Base-by-base conservation (phyloP, 53 echinoderm and acorn worm species). In the Hippasteria phrygiana region DNA sequence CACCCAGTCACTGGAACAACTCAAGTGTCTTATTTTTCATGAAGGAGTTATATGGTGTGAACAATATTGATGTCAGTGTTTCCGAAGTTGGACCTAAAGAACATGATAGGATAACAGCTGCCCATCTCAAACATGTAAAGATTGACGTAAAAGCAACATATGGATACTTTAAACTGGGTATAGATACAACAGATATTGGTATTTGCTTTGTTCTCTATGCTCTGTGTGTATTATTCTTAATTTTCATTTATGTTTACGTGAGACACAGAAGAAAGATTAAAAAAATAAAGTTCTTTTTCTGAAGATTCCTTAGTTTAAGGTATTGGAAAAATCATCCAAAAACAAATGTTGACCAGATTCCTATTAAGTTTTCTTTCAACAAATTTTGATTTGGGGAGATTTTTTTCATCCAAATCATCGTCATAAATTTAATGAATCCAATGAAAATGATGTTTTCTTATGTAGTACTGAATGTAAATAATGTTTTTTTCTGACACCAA, bases 161-260 rank as follows among this genome's bases (percentile, higher is more conserved):
- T 43, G 94, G 94, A 14, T 91, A 91, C 43, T 89, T 91, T 72
- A 94, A 77, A 0, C 37, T 98, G 1, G 94, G 95, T 43, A 78
- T 99, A 24, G 94, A 92, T 62, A 55, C 88, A 17, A 73, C 90
- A 43, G 99, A 99, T 70, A 28, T 99, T 2, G 96, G 99, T 53
- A 89, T 99, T 88, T 99, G 99, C n/a, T 70, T 99, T 51, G 22
- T 93, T 0, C 78, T 99, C 17, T 94, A 99, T 71, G 24, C 83
- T 14, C 51, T 89, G 20, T 99, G 99, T 67, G 72, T 91, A 27
- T 66, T 65, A 26, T 43, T 99, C 38, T 88, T 96, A 2, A 17
- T 96, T 31, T 67, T 91, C 22, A 90, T 96, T 17, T 99, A 92
- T 85, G 65, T 99, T n/a, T 89, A 92, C 14, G 74, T 99, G 16